Base-by-base conservation (phyloP, 1,140 invertebrate species). In the Neuroterus valhalla region DNA sequence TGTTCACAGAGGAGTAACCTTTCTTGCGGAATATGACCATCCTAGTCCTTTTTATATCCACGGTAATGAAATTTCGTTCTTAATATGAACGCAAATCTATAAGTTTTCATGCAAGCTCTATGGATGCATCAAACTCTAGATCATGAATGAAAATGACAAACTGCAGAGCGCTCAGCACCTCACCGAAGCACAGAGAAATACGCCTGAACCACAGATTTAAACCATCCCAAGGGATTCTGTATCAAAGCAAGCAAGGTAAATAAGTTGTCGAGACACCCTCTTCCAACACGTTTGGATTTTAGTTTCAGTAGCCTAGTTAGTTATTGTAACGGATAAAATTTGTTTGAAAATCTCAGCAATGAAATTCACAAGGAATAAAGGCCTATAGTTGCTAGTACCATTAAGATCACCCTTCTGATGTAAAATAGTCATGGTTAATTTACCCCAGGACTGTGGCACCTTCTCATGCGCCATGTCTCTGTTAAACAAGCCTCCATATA, bases 311-410 rank as follows among this genome's bases (percentile, higher is more conserved):
- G 45, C 0, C 45, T 14, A 46, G 3, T 46, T 46, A n/a, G 10
- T n/a, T 3, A 46, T 1, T 15, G 10, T 15, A 2, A n/a, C n/a
- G 1, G 45, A 14, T 15, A 46, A 46, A 46, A 46, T 46, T 15
- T 46, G 14, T 1, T 8, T 46, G 12, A 46, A 46, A n/a, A 46
- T 46, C n/a, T 46, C 15, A 4, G n/a, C 11, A 4, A 46, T 11
- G 15, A 8, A 15, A 15, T 46, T 73, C 2, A 76, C 42, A 17
- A 77, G 26, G 5, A 67, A 48, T 2, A 77, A 74, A 12, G 71
- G 70, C 21, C 78, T 44, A 45, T 76, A 76, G 44, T 79, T 79
- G 3, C 12, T 1, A 15, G 71, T 66, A 43, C 76, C 71, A 21
- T 1, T 67, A 5, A 12, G 1, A 21, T 76, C 71, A 21, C 68